These are phyloP conservation scores for Mormyrus proboscirostris DNA, from an alignment of 2,797 vertebrate genomes.

Conservation along the genomic window DNA sequence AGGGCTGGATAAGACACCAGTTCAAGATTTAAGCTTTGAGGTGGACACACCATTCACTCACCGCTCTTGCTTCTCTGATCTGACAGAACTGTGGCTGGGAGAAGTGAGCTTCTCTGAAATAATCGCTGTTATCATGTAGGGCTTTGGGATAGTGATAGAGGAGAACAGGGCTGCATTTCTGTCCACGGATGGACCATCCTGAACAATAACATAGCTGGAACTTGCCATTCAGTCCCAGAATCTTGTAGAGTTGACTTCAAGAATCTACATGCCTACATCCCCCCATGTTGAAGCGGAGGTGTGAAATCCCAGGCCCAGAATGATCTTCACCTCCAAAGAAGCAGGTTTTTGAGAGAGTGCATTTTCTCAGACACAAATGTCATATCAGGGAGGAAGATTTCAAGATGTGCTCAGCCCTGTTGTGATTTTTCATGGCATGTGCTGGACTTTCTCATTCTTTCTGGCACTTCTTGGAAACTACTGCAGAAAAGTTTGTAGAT, in stretches of 20 bases:
- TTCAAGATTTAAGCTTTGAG: not conserved
- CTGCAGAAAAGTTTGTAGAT: not conserved
- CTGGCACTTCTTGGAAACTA: not conserved
- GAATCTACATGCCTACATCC: not conserved
- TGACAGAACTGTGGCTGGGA: not conserved
- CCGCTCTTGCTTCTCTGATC: not conserved
- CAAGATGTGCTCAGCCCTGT: not conserved
- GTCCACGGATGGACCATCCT: not conserved
- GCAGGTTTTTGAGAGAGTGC: not conserved
- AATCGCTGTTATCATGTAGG: not conserved
- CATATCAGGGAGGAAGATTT: not conserved
- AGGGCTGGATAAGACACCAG: not conserved
- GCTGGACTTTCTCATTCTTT: not conserved
- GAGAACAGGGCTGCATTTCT: not conserved
- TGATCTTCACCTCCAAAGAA: not conserved
- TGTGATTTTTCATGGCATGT: not conserved
- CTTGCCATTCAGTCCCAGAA: not conserved
- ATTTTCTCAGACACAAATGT: not conserved
- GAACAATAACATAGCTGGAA: not conserved
- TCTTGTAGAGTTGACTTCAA: not conserved
- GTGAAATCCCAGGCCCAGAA: not conserved
- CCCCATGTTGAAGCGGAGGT: not conserved
- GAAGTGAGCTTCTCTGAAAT: not conserved
- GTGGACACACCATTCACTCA: not conserved
- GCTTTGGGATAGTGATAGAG: not conserved